phyloP scores from a whole-genome alignment of 2,888 invertebrate species.

The Cantharis lateralis region DNA sequence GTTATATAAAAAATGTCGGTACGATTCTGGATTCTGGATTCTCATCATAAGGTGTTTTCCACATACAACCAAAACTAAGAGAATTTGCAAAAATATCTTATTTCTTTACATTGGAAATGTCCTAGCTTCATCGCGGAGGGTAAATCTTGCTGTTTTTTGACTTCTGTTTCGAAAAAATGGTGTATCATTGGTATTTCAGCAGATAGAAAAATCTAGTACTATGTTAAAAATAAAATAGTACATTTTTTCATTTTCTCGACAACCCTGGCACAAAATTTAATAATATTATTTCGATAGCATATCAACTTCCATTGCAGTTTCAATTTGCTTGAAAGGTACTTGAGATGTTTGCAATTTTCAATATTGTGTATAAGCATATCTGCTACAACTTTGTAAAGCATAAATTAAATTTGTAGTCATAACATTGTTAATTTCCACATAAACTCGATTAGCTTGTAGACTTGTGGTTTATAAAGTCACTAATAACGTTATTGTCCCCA shows the following conservation, averaged over 20 bases:
- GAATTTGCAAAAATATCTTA: no score
- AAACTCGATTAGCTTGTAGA: slow-evolving; percentile 21
- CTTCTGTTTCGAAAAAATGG: no score
- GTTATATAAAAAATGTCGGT: no score
- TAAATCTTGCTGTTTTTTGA: no score
- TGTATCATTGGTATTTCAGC: no score
- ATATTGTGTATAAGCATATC: not conserved
- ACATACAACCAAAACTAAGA: no score
- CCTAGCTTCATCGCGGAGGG: no score
- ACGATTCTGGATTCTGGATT: no score
- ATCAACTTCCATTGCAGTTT: not conserved
- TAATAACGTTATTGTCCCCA: not conserved
- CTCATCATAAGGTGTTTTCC: no score
- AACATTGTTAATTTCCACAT: slow-evolving; percentile 23
- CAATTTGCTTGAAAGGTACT: slow-evolving; percentile 1
- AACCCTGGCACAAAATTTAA: not conserved
- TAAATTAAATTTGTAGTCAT: slow-evolving; percentile 21
- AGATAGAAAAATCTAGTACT: no score
- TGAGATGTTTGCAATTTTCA: slow-evolving; percentile 13
- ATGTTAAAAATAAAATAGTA: not conserved
- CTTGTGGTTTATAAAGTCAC: slow-evolving; percentile 14
- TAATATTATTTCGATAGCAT: not conserved
- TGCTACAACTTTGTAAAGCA: slow-evolving; percentile 22
- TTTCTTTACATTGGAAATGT: no score
- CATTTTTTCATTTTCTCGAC: not conserved